Evolutionary conservation across 2,888 invertebrate species (phyloP).

Genomic region (Mythimna loreyi): DNA sequence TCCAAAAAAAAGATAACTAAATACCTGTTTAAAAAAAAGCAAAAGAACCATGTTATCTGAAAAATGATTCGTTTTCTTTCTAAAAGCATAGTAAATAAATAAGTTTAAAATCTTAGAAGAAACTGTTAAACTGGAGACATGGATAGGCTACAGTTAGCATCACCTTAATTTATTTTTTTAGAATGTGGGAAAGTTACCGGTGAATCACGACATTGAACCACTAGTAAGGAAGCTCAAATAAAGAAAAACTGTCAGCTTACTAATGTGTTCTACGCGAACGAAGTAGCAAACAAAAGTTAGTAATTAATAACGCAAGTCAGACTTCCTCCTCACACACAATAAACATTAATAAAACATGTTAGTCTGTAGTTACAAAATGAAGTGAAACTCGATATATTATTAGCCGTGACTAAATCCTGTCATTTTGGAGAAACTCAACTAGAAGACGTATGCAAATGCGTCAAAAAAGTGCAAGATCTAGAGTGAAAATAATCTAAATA

Average conservation of each 20-base stretch:
- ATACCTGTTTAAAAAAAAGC: too few species aligned
- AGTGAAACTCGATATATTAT: constrained; percentile 59
- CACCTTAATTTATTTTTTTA: constrained; percentile 27
- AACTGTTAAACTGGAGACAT: not conserved
- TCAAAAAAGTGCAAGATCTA: constrained; percentile 21
- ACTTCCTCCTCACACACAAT: constrained; percentile 59
- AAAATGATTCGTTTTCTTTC: not conserved
- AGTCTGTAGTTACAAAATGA: constrained; percentile 49
- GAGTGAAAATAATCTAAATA: constrained; percentile 16
- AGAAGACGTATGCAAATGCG: constrained; percentile 20
- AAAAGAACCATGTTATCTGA: not conserved
- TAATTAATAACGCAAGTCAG: constrained; percentile 60
- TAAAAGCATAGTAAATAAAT: not conserved
- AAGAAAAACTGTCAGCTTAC: constrained; percentile 59
- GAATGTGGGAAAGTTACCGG: constrained; percentile 50
- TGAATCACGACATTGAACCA: constrained; percentile 43
- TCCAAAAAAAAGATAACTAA: not conserved
- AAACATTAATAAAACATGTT: constrained; percentile 60
- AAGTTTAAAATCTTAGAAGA: not conserved
- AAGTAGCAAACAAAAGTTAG: constrained; percentile 57
- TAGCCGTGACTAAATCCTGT: constrained; percentile 52
- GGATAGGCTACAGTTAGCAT: constrained; percentile 1
- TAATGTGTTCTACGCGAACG: constrained; percentile 52
- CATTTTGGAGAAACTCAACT: constrained; percentile 42
- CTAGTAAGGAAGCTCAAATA: constrained; percentile 36